These are phyloP conservation scores for Myanophis thanlyinensis DNA, from an alignment of 2,113 vertebrate genomes.

Conservation along the genomic window DNA sequence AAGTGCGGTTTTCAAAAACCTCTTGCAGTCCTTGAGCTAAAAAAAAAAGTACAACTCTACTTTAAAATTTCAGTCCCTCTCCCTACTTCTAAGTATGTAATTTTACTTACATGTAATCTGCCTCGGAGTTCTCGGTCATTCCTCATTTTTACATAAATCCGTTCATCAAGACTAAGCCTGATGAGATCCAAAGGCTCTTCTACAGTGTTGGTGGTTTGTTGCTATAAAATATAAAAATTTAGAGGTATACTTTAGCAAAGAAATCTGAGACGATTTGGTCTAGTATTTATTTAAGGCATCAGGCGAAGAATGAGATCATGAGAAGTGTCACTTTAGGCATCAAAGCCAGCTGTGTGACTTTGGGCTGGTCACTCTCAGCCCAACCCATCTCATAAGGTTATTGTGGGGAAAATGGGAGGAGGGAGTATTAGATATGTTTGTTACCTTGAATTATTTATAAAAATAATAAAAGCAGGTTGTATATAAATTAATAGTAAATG, in stretches of 20 bases:
- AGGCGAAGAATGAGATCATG: not conserved
- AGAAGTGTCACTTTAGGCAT: not conserved
- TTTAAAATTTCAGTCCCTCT: not conserved
- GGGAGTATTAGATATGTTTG: not conserved
- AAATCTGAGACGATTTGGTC: not conserved
- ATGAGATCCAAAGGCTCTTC: conserved; percentile 97
- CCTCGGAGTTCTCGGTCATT: conserved; percentile 95
- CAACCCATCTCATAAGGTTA: not conserved
- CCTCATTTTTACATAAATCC: conserved; percentile 99
- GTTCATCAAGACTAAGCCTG: conserved; percentile 92
- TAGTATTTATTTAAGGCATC: not conserved
- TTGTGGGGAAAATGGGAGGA: too few species aligned
- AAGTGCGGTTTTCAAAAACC: not conserved
- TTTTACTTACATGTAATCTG: conserved; percentile 85
- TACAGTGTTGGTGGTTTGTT: conserved; percentile 92
- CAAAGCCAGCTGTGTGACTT: not conserved
- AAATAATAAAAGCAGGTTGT: not conserved
- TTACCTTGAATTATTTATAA: not conserved
- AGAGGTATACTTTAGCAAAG: not conserved
- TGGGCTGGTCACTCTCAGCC: not conserved
- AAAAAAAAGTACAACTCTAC: not conserved
- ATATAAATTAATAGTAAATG: not conserved
- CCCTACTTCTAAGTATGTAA: not conserved
- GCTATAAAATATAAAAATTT: conserved; percentile 63
- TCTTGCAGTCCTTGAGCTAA: not conserved